These are phyloP conservation scores for Hypolimnas misippus DNA, from an alignment of 2,888 invertebrate genomes.

Conservation along the genomic window DNA sequence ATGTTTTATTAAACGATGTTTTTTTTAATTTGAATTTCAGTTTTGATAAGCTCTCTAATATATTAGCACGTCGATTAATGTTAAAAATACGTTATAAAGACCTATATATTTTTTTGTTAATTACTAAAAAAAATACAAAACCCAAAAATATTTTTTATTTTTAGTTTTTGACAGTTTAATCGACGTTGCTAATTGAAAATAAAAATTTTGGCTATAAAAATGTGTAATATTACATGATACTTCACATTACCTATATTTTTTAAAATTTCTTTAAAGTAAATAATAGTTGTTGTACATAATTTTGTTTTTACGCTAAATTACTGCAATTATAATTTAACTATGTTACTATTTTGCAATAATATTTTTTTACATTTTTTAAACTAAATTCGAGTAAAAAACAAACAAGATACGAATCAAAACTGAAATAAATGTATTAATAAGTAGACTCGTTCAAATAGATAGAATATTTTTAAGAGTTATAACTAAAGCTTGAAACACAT, in stretches of 20 bases:
- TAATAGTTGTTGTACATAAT: too few relatives aligned
- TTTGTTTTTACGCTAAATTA: not conserved
- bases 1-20: constrained; percentile 44
- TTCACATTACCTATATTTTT: too few relatives aligned
- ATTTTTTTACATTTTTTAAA: too few relatives aligned
- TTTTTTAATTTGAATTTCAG: constrained; percentile 39
- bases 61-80: constrained; percentile 31
- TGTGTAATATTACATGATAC: not conserved
- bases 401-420: constrained; percentile 37
- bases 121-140: not conserved
- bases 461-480: constrained; percentile 61
- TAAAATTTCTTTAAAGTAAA: too few relatives aligned
- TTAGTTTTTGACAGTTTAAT: not conserved
- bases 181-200: not conserved
- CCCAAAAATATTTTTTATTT: not conserved
- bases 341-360: not conserved
- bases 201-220: not conserved
- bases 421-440: constrained; percentile 45
- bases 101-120: too few relatives aligned
- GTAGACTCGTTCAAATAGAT: constrained; percentile 55
- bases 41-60: constrained; percentile 71
- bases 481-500: constrained; percentile 6
- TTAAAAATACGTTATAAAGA: not conserved
- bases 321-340: not conserved
- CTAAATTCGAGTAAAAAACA: too few relatives aligned